These are phyloP conservation scores for Fabriciana adippe DNA, from an alignment of 2,888 invertebrate genomes.

Conservation along the genomic window DNA sequence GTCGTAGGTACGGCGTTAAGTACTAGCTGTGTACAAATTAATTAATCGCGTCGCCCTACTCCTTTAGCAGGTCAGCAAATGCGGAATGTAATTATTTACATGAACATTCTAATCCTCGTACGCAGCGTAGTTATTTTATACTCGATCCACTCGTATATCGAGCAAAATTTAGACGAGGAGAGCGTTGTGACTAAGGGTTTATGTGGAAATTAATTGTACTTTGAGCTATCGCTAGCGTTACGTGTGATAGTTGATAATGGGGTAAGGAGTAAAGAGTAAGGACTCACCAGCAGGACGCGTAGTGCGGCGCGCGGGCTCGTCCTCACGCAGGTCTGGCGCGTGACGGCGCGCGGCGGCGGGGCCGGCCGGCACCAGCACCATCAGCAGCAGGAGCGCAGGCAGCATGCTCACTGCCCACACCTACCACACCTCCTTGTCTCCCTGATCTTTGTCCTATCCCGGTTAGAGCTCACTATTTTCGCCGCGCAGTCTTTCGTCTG, in stretches of 20 bases:
- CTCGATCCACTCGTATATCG: slow-evolving; percentile 9
- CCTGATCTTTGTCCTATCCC: slow-evolving; percentile 60
- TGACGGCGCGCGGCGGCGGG: slow-evolving; percentile 78
- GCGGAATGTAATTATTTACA: slow-evolving; percentile 68
- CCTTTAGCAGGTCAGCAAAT: slow-evolving; percentile 47
- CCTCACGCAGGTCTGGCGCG: slow-evolving; percentile 85
- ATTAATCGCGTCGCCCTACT: slow-evolving; percentile 50
- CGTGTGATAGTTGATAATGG: background rate
- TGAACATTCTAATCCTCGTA: slow-evolving; percentile 57
- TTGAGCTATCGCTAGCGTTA: slow-evolving; percentile 16
- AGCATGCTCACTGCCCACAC: slow-evolving; percentile 64
- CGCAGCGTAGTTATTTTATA: slow-evolving; percentile 18
- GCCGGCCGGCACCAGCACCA: slow-evolving; percentile 63
- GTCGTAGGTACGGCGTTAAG: slow-evolving; percentile 35
- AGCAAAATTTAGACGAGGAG: slow-evolving; percentile 21
- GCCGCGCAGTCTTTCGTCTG: slow-evolving; percentile 63
- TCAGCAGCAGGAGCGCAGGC: slow-evolving; percentile 64
- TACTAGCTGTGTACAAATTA: slow-evolving; percentile 49
- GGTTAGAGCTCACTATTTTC: slow-evolving; percentile 78
- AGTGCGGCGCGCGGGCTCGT: slow-evolving; percentile 85
- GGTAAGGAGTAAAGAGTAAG: background rate
- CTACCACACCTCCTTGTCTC: slow-evolving; percentile 48
- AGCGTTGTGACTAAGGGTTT: slow-evolving; percentile 14
- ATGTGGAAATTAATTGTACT: slow-evolving; percentile 26
- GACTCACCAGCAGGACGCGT: slow-evolving; percentile 86